Evolutionary conservation across 2,113 vertebrate species (phyloP).

Genomic region (Gymnorhina tibicen): DNA sequence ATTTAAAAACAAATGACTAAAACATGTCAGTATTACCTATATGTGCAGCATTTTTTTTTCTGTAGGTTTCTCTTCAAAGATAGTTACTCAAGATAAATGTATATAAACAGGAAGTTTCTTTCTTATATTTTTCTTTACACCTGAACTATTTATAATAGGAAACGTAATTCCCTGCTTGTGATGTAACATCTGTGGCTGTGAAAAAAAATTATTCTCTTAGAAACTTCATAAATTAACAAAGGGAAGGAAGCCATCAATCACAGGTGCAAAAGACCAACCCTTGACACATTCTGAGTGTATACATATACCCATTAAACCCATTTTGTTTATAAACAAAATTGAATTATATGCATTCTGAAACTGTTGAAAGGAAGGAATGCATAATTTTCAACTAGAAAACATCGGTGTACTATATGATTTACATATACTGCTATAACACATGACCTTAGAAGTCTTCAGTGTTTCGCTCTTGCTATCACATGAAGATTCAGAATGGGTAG

Average conservation of each 20-base stretch:
- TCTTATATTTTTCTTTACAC: conserved; percentile 61
- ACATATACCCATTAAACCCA: not conserved
- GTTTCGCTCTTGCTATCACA: not conserved
- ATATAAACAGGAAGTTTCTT: conserved; percentile 66
- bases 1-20: conserved; percentile 50
- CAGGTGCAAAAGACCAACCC: conserved; percentile 9
- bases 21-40: conserved; percentile 43
- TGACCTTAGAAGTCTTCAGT: not conserved
- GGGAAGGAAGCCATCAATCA: conserved; percentile 59
- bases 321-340: conserved; percentile 4
- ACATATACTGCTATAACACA: not conserved
- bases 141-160: conserved; percentile 59
- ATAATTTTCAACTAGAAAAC: not conserved
- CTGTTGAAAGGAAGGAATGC: not conserved
- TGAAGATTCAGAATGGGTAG: not conserved
- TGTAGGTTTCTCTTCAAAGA: not conserved
- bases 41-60: not conserved
- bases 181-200: conserved; percentile 58
- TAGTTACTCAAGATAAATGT: conserved; percentile 49
- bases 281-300: not conserved
- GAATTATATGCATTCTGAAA: not conserved
- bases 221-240: conserved; percentile 43
- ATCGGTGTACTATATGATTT: not conserved
- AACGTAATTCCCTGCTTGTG: conserved; percentile 45
- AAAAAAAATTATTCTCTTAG: conserved; percentile 19